Base-by-base conservation (phyloP, 2,113 vertebrate species). In the Tragulus kanchil region DNA sequence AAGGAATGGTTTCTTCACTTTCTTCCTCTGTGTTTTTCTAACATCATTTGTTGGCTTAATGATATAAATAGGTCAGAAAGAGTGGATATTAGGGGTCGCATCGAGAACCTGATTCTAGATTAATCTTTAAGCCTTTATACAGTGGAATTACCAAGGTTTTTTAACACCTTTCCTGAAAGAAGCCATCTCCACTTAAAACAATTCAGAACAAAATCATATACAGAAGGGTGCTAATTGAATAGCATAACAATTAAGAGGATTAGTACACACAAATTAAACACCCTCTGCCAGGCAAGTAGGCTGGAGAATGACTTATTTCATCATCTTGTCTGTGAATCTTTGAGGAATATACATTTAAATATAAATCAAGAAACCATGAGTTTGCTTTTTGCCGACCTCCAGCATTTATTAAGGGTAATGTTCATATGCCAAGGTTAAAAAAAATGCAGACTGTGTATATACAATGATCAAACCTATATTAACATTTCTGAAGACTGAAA, bases 221-320 rank as follows among this genome's bases (percentile, higher is more conserved):
- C 48, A 61, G 69, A 96, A 85, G 58, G 15, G 52, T 85, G 36
- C 36, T 93, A 79, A 73, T 19, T 67, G 73, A 58, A 31, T 85
- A 91, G 12, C 52, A 8, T 78, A 82, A 91, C 62, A 94, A 95
- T 64, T 89, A 85, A 96, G 67, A 96, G 31, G 58, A 89, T 92
- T 93, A 65, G 17, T 79, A 36, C 56, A 85, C 42, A 81, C 48
- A 95, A 97, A 93, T 90, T 64, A 92, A 92, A 92, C 12, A 88
- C 23, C 28, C 21, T 85, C 58, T 85, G 82, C 61, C 67, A 93
- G 90, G 23, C 48, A 97, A 89, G 89, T 45, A 56, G 89, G 13
- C 28, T 36, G 3, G 31, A 25, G 52, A 48, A 15, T 23, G 23
- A 93, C 54, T 96, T 82, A 62, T 85, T 90, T 87, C n/a, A 64